Base-by-base conservation (phyloP, 2,888 invertebrate species). In the Agriopis leucophaearia region DNA sequence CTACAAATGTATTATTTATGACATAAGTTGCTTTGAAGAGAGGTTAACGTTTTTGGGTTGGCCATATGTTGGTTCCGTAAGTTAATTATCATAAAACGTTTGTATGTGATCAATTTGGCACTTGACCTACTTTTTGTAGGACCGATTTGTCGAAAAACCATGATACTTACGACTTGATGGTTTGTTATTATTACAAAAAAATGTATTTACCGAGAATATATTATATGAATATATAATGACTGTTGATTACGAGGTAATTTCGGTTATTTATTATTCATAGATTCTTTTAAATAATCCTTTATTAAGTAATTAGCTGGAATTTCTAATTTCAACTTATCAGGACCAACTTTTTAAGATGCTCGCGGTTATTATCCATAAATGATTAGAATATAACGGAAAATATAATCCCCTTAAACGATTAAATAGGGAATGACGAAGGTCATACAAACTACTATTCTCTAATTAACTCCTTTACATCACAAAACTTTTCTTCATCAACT, bases 41-140 rank as follows among this genome's bases (percentile, higher is more conserved):
- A 48, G n/a, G 13, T 48, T 36, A 38, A 40, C n/a, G 15, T 50
- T 59, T 59, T 58, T 50, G 42, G 59, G 59, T n/a, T 9, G 18
- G 13, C 50, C 59, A 59, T 50, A 50, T 55, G 38, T 38, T 56
- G 50, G 48, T 56, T 64, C 63, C 56, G 48, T 52, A 51, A 47
- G 57, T 52, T 38, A 36, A 27, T 27, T 48, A 40, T 40, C 50
- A 59, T 38, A 59, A 59, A 59, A 56, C 57, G 57, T 57, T n/a
- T 64, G 64, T 44, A 51, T 50, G 51, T 51, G 44, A 63, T 56
- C 56, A 63, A 27, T 63, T 56, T 56, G 42, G 27, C 35, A 63
- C 56, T 48, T 63, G 48, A 50, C 56, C 63, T 6, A 56, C 18
- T 56, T 40, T 56, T 63, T 63, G 56, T 50, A 15, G 6, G 38